Evolutionary conservation across 1,140 invertebrate species (phyloP).

Genomic region (Elymnias hypermnestra): DNA sequence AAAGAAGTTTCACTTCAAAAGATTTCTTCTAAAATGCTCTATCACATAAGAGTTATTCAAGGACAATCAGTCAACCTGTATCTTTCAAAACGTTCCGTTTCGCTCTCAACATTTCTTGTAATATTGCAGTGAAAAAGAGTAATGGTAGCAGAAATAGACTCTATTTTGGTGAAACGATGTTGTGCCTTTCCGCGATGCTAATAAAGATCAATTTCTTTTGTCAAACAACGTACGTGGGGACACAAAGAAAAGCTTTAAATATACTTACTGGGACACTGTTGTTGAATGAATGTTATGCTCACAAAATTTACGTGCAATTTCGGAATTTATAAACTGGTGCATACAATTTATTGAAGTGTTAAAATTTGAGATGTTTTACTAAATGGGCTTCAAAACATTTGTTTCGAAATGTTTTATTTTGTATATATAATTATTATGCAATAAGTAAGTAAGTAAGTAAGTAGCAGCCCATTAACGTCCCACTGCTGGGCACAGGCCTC

Average conservation of each 20-base stretch:
- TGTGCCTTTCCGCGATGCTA: too few species aligned
- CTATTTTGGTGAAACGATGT: not conserved
- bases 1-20: too few species aligned
- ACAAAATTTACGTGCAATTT: conserved; percentile 7
- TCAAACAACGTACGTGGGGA: conserved; percentile 2
- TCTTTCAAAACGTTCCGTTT: conserved; percentile 20
- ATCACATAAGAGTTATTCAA: conserved; percentile 13
- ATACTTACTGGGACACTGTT: conserved; percentile 16
- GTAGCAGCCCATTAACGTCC: too few species aligned
- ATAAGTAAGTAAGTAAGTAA: too few species aligned
- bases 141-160: conserved; percentile 25
- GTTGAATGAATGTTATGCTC: conserved; percentile 13
- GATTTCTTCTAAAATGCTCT: conserved; percentile 4
- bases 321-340: conserved; percentile 1
- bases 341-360: conserved; percentile 9
- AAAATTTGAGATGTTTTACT: conserved; percentile 3
- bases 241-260: conserved; percentile 17
- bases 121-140: conserved; percentile 22
- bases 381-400: not conserved
- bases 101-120: conserved; percentile 17
- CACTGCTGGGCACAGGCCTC: too few species aligned
- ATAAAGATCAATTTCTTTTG: conserved; percentile 10
- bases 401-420: too few species aligned
- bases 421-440: too few species aligned
- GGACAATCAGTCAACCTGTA: conserved; percentile 23